Base-by-base conservation (phyloP, 2,113 vertebrate genomes). In the Odobenus rosmarus region DNA sequence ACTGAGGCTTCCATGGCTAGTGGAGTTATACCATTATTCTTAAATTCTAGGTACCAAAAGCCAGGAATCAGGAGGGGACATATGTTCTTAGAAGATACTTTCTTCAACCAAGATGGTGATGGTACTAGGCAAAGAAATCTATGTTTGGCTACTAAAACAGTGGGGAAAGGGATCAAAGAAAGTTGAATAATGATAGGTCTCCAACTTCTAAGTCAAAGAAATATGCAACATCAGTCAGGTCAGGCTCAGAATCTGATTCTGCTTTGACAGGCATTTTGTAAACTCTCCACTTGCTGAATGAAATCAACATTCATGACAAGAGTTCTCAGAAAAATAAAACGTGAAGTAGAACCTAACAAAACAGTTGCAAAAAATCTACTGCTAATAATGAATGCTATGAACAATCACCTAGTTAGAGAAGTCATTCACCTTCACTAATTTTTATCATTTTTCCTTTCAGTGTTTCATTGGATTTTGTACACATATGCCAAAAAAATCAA, bases 391-490 rank as follows among this genome's bases (percentile, higher is more conserved):
- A 81, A 85, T 12, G n/a, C 77, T 26, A 16, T 21, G 57, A 90
- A 90, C 55, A 82, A 71, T 91, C 31, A 21, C 64, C 88, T 81
- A 71, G 64, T 84, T 93, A 94, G 85, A 88, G 69, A 96, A 96
- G 71, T 31, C 82, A 95, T 90, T 98, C 95, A 72, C 93, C 77
- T 95, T 79, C 33, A 76, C 88, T 96, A 93, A 98, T 95, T 93
- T 95, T 93, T 93, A 85, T 91, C 76, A 85, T 92, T 94, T 85
- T 96, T 91, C 39, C 61, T 93, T 96, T 96, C 55, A 72, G 11
- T 69, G 39, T 85, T 89, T 81, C 96, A 97, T 83, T 97, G 95
- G 57, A 94, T 97, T 97, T 91, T 82, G 93, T 19, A 94, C 13
- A 92, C 71, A 88, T 23, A 55, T 42, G 76, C 74, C 28, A 67